phyloP scores from a whole-genome alignment of 1,140 invertebrate species.

The Acyrthosiphon pisum region DNA sequence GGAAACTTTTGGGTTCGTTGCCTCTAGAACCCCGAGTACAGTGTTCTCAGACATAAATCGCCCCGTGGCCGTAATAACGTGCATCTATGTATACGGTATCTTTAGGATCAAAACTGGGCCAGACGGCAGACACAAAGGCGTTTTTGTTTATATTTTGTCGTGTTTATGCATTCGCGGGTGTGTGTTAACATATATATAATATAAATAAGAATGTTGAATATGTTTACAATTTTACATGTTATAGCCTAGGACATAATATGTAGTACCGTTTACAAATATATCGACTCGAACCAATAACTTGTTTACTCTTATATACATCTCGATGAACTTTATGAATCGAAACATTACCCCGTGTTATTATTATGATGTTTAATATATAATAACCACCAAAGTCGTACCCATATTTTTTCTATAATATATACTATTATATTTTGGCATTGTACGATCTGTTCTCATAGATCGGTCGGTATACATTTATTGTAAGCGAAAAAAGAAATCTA shows the following conservation, averaged over 20 bases:
- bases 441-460: too few species aligned
- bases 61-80: neutral
- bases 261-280: neutral
- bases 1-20: slow-evolving; percentile 48
- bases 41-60: slow-evolving; percentile 44
- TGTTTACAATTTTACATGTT: neutral
- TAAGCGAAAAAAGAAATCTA: neutral
- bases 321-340: too few species aligned
- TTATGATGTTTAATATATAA: too few species aligned
- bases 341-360: too few species aligned
- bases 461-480: too few species aligned
- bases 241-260: neutral
- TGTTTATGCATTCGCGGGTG: neutral
- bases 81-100: neutral
- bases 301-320: too few species aligned
- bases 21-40: neutral
- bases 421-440: neutral
- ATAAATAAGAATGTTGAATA: neutral
- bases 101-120: neutral
- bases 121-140: neutral
- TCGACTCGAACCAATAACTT: neutral
- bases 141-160: slow-evolving; percentile 21
- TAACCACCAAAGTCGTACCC: neutral
- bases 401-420: neutral
- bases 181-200: neutral